phyloP scores from a whole-genome alignment of 2,797 vertebrate genomes.

The Allenopithecus nigroviridis region DNA sequence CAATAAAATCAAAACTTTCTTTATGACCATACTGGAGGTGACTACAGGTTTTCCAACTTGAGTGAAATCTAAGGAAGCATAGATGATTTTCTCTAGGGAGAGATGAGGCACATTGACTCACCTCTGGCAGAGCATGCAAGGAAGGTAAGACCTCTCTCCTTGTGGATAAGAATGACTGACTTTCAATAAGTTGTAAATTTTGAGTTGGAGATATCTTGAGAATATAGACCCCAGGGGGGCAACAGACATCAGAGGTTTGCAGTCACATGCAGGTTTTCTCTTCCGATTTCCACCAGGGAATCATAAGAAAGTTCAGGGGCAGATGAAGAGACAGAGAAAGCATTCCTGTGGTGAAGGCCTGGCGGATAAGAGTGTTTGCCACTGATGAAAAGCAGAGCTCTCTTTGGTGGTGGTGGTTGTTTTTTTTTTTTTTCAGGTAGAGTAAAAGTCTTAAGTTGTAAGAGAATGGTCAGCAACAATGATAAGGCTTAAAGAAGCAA shows the following conservation, averaged over 20 bases:
- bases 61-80: neutral
- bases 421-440: neutral
- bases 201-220: neutral
- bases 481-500: neutral
- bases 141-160: neutral
- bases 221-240: neutral
- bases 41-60: neutral
- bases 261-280: neutral
- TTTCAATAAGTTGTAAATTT: neutral
- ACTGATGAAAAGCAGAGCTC: neutral
- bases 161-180: neutral
- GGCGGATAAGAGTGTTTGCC: neutral
- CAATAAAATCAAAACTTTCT: neutral
- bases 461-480: neutral
- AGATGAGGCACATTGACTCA: neutral
- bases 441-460: neutral
- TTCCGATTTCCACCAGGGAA: neutral
- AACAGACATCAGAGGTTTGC: neutral
- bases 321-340: neutral
- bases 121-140: neutral
- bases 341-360: neutral
- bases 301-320: neutral
- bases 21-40: neutral
- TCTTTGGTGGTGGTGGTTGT: fast-evolving
- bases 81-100: neutral